Percentiles rank a stretch among this genome's conserved stretches.
phyloP scores from a whole-genome alignment of 2,888 invertebrate species.

The Mamestra brassicae region DNA sequence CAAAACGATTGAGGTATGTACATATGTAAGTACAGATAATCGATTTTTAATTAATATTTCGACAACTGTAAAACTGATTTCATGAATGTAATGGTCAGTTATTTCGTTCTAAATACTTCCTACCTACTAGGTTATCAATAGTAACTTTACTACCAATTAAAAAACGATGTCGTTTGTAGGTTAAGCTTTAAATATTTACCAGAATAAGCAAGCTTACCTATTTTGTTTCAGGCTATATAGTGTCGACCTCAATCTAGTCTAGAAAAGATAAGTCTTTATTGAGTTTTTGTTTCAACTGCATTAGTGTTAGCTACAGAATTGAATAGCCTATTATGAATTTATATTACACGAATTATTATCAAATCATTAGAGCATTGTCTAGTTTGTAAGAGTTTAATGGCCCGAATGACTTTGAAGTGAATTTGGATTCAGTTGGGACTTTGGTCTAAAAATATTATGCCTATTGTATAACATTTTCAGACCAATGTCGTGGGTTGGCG shows the following conservation, averaged over 20 bases:
- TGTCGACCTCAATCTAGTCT: constrained; percentile 47
- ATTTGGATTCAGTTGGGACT: constrained; percentile 5
- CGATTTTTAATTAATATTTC: too few species aligned
- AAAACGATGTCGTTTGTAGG: neutral
- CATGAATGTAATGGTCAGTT: too few species aligned
- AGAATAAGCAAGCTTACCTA: constrained; percentile 21
- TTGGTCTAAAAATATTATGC: neutral
- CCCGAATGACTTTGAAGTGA: constrained; percentile 45
- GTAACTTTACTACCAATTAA: neutral
- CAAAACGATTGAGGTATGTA: too few species aligned
- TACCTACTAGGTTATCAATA: neutral
- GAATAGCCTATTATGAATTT: constrained; percentile 60
- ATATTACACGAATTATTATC: constrained; percentile 57
- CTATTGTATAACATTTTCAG: too few species aligned
- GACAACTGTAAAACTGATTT: too few species aligned
- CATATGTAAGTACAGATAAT: too few species aligned
- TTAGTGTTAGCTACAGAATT: constrained; percentile 30
- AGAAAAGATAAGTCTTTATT: constrained; percentile 45
- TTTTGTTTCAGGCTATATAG: constrained; percentile 9
- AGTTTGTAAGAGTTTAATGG: constrained; percentile 30
- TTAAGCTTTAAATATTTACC: neutral
- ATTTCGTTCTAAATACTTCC: too few species aligned
- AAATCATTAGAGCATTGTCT: constrained; percentile 56
- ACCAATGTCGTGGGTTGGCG: too few species aligned
- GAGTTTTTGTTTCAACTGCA: constrained; percentile 49